These are phyloP conservation scores for Rhynchophorus ferrugineus DNA, from an alignment of 1,140 invertebrate species.

Conservation along the genomic window DNA sequence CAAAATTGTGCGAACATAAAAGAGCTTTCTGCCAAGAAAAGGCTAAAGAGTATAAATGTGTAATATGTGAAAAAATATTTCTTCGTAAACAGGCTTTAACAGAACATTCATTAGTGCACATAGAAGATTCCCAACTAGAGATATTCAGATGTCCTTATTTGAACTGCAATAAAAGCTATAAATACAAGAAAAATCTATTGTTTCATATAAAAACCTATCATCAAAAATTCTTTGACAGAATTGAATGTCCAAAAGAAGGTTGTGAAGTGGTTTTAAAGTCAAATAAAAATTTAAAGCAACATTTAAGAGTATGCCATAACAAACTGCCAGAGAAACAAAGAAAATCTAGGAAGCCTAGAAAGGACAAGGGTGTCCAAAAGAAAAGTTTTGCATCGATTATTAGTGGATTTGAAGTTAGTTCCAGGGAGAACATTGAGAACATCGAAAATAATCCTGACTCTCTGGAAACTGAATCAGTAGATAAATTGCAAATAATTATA, in stretches of 20 bases:
- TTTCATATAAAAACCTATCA: constrained; percentile 12
- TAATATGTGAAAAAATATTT: constrained; percentile 15
- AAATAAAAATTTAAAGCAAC: constrained; percentile 9
- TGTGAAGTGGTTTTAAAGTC: constrained; percentile 10
- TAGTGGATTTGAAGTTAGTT: constrained; percentile 2
- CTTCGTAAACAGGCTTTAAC: constrained; percentile 5
- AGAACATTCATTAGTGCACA: constrained; percentile 6
- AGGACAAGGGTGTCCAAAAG: constrained; percentile 9
- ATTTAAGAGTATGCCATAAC: constrained; percentile 4
- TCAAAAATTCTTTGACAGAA: constrained; percentile 9
- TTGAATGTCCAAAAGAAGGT: constrained; percentile 3
- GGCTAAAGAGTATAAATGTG: constrained; percentile 10
- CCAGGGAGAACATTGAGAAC: background rate
- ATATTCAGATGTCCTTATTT: constrained; percentile 9
- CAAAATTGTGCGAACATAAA: constrained; percentile 8
- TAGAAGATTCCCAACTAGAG: constrained; percentile 6
- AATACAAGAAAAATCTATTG: constrained; percentile 13
- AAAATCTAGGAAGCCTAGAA: constrained; percentile 8
- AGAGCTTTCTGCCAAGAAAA: constrained; percentile 1
- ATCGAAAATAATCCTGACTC: background rate
- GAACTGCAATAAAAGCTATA: constrained; percentile 8
- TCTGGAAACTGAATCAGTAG: background rate
- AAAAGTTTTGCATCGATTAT: background rate
- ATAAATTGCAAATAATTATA: background rate
- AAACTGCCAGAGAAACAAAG: background rate